phyloP scores from a whole-genome alignment of 1,140 invertebrate species.

The Stegodyphus mimosarum region DNA sequence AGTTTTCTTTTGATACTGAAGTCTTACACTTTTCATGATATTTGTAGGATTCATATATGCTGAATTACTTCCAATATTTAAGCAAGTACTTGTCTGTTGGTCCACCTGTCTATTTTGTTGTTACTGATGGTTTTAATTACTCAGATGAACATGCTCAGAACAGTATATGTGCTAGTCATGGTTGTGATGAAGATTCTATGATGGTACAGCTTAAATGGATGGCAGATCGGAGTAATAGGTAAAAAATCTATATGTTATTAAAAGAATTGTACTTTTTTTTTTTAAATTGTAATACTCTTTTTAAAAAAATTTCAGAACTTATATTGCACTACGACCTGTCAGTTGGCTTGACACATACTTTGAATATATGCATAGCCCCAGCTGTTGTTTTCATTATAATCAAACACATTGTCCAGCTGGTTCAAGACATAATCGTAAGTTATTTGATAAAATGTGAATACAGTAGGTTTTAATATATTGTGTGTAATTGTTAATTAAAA shows the following conservation, averaged over 20 bases:
- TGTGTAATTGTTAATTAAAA: background rate
- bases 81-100: constrained; percentile 82
- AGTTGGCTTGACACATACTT: constrained; percentile 94
- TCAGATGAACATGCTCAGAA: constrained; percentile 76
- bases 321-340: constrained; percentile 79
- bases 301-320: constrained; percentile 73
- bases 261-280: background rate
- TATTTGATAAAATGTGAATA: background rate
- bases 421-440: constrained; percentile 3
- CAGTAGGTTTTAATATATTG: background rate
- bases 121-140: constrained; percentile 83
- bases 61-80: constrained; percentile 81
- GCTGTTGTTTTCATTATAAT: constrained; percentile 62
- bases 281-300: background rate
- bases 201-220: constrained; percentile 75
- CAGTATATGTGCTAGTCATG: constrained; percentile 76
- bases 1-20: background rate
- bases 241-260: background rate
- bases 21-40: background rate
- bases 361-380: constrained; percentile 73
- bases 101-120: constrained; percentile 91
- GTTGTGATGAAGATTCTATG: constrained; percentile 85
- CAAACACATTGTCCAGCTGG: constrained; percentile 60
- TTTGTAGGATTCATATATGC: constrained; percentile 81
- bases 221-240: constrained; percentile 54